Evolutionary conservation across 2,113 vertebrate species (phyloP), one percentile per base, ranked within the genome.

Genomic region (Hepsetus odoe): DNA sequence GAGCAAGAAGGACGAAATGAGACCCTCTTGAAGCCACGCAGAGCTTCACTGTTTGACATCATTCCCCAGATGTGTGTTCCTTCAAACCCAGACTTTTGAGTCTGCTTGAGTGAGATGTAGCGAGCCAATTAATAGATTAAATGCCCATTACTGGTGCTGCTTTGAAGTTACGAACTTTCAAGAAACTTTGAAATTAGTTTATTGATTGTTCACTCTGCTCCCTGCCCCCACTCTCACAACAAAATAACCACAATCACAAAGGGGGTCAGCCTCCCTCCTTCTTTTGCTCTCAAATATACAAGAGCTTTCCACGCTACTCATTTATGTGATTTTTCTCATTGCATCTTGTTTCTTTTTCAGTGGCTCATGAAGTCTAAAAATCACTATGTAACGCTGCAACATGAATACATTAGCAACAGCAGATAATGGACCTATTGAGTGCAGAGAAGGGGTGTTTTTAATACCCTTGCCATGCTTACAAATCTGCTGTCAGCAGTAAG

Each of bases 131-230:
- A 86, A 83, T 80, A 71, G 38, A 81, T 51, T 82, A 83, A 85
- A 81, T 85, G 75, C 44, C 77, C n/a, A 42, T 84, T 80, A 82
- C 51, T 66, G 76, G 38, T 53, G 80, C 81, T 74, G 72, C 75
- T 77, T 73, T 32, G 75, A 83, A 85, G 66, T 79, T 76, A 85
- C 87, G 72, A 79, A 89, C 76, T 87, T 84, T 85, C 74, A 77
- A 69, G 85, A 89, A 88, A 83, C 86, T 86, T 83, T 84, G 62
- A 87, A 80, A 89, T 90, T 61, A 85, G 83, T 88, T 88, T 87
- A 91, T 90, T 83, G 86, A 90, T 90, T 88, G 40, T 30, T 76
- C 76, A 30, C 42, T 72, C 76, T 58, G 26, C 67, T 33, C 44
- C 58, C 22, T 53, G 14, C 12, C 42, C 72, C 49, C 64, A 75